phyloP scores from a whole-genome alignment of 2,113 vertebrate genomes.

The Onychostruthus taczanowskii region DNA sequence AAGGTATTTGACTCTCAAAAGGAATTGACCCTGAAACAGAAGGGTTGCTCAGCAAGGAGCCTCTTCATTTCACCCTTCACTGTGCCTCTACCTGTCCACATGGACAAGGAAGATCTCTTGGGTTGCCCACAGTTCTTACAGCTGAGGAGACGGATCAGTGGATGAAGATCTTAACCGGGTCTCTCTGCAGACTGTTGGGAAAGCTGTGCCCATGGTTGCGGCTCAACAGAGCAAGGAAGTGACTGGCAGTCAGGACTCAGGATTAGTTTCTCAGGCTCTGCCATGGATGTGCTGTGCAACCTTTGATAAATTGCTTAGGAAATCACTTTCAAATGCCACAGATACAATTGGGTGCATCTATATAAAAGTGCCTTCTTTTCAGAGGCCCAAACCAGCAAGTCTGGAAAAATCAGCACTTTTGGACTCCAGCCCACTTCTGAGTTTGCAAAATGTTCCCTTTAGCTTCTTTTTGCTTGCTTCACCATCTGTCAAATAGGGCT shows the following conservation, averaged over 20 bases:
- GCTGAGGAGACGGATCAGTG: background rate
- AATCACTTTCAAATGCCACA: background rate
- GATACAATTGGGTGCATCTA: background rate
- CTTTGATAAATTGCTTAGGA: background rate
- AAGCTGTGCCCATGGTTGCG: background rate
- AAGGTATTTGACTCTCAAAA: background rate
- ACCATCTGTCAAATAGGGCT: conserved; percentile 43
- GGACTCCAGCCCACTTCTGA: conserved; percentile 41
- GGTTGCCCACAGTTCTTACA: background rate
- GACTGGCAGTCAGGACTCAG: background rate
- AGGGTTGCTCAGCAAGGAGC: background rate
- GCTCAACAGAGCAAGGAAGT: background rate
- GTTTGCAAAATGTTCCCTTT: conserved; percentile 35
- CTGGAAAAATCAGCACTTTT: conserved; percentile 8
- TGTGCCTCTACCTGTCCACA: fast-evolving
- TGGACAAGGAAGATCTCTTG: background rate
- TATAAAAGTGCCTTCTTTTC: background rate
- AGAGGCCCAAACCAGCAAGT: background rate
- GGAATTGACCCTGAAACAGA: background rate
- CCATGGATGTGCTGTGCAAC: background rate
- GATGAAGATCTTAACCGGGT: background rate
- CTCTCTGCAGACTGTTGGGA: background rate
- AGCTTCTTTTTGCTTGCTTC: conserved; percentile 25
- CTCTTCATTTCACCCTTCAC: background rate
- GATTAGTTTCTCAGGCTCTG: background rate